These are phyloP conservation scores for Drosophila bipectinata DNA, from an alignment of 1,140 invertebrate species.

Conservation along the genomic window DNA sequence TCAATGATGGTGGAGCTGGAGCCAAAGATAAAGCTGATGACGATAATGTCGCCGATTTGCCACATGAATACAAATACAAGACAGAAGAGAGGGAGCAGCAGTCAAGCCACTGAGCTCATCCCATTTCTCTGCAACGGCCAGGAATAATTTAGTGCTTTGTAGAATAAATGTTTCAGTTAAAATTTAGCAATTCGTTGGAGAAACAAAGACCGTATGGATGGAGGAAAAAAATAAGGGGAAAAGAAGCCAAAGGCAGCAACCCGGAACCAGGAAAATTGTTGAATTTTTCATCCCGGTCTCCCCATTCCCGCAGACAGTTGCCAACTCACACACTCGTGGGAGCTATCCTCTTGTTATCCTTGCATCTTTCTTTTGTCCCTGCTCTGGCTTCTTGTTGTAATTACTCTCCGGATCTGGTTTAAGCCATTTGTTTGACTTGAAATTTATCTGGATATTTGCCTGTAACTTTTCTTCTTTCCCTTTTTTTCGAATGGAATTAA, in stretches of 20 bases:
- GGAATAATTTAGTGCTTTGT: slow-evolving; percentile 77
- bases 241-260: slow-evolving; percentile 25
- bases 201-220: not conserved
- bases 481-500: slow-evolving; percentile 26
- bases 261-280: slow-evolving; percentile 66
- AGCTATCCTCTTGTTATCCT: slow-evolving; percentile 26
- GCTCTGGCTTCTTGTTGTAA: slow-evolving; percentile 55
- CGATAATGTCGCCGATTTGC: slow-evolving; percentile 74
- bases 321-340: slow-evolving; percentile 20
- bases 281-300: slow-evolving; percentile 75
- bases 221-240: not conserved
- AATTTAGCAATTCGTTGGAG: slow-evolving; percentile 75
- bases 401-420: slow-evolving; percentile 70
- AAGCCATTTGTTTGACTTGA: slow-evolving; percentile 77
- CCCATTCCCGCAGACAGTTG: slow-evolving; percentile 21
- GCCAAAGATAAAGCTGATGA: slow-evolving; percentile 36
- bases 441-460: slow-evolving; percentile 69
- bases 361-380: slow-evolving; percentile 23
- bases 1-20: slow-evolving; percentile 24
- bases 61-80: slow-evolving; percentile 64
- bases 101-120: slow-evolving; percentile 23
- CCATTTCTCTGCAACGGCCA: slow-evolving; percentile 34
- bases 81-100: slow-evolving; percentile 1
- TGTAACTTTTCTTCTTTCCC: slow-evolving; percentile 12
- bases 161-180: slow-evolving; percentile 80